phyloP scores from a whole-genome alignment of 1,140 invertebrate species.

The Bradynema listronoti region DNA sequence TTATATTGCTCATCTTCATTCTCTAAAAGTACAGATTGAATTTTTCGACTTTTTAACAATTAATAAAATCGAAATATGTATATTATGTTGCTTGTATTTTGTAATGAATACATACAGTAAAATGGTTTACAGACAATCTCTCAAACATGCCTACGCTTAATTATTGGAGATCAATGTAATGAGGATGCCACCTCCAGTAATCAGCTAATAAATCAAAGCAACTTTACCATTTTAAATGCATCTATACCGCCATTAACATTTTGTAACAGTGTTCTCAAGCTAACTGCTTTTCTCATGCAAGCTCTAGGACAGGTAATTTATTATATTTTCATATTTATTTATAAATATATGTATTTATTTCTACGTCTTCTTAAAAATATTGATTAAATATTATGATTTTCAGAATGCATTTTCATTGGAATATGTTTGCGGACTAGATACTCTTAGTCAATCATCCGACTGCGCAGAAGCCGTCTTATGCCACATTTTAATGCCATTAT shows the following conservation, averaged over 20 bases:
- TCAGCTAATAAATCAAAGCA: slow-evolving; percentile 58
- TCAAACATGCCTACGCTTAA: slow-evolving; percentile 45
- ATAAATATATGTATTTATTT: not conserved
- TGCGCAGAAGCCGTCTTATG: slow-evolving; percentile 88
- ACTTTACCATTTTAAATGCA: slow-evolving; percentile 62
- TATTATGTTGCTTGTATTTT: no score
- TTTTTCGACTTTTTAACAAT: not conserved
- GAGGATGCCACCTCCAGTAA: slow-evolving; percentile 25
- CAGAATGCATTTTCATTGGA: slow-evolving; percentile 68
- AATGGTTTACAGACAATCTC: slow-evolving; percentile 37
- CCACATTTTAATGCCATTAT: slow-evolving; percentile 89
- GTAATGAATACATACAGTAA: slow-evolving; percentile 55
- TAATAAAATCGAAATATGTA: no score
- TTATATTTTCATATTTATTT: not conserved
- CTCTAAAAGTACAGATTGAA: slow-evolving; percentile 70
- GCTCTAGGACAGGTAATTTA: slow-evolving; percentile 69
- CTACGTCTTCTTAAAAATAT: not conserved
- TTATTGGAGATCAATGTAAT: slow-evolving; percentile 62
- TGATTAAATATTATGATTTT: slow-evolving; percentile 17
- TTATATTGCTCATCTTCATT: slow-evolving; percentile 90
- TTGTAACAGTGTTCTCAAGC: slow-evolving; percentile 84
- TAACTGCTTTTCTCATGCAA: slow-evolving; percentile 86
- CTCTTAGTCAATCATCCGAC: slow-evolving; percentile 78
- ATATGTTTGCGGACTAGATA: slow-evolving; percentile 79
- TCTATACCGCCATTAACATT: slow-evolving; percentile 68